Conservation (phyloP, 2,797 vertebrate species). For the Channallabes apus region DNA sequence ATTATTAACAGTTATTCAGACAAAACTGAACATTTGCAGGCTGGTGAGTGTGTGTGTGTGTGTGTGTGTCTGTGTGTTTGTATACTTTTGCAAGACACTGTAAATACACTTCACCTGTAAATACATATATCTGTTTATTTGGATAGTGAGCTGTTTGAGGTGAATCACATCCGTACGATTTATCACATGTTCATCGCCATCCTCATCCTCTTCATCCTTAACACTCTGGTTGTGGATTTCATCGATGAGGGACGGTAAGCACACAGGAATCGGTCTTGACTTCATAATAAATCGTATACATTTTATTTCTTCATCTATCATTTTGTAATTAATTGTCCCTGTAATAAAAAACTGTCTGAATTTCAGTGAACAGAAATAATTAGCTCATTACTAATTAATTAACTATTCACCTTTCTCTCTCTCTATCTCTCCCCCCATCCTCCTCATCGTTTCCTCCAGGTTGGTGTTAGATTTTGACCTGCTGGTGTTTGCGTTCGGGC, state of each 20-base stretch:
- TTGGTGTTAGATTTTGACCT: constrained; percentile 92
- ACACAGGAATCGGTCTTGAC: too few species aligned
- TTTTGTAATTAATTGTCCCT: background rate
- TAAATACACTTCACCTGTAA: background rate
- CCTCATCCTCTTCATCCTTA: constrained; percentile 94
- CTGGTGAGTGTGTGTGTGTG: too few species aligned
- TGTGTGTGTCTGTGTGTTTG: too few species aligned
- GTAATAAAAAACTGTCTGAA: background rate
- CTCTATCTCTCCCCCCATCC: too few species aligned
- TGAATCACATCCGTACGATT: constrained; percentile 96
- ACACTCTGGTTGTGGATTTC: constrained; percentile 90
- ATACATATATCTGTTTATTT: constrained; percentile 16
- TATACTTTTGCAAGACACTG: too few species aligned
- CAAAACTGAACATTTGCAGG: background rate
- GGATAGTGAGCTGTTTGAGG: constrained; percentile 92
- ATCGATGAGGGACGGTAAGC: constrained; percentile 95
- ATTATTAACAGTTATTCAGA: background rate
- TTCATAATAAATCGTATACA: too few species aligned
- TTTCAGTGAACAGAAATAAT: background rate
- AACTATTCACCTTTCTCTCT: too few species aligned
- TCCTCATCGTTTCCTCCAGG: constrained; percentile 64
- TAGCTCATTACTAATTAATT: background rate
- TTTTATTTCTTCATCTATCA: background rate
- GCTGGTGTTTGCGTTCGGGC: constrained; percentile 88
- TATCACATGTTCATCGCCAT: constrained; percentile 98